Base-by-base conservation (phyloP, 2,797 vertebrate genomes). In the Tachyglossus aculeatus region DNA sequence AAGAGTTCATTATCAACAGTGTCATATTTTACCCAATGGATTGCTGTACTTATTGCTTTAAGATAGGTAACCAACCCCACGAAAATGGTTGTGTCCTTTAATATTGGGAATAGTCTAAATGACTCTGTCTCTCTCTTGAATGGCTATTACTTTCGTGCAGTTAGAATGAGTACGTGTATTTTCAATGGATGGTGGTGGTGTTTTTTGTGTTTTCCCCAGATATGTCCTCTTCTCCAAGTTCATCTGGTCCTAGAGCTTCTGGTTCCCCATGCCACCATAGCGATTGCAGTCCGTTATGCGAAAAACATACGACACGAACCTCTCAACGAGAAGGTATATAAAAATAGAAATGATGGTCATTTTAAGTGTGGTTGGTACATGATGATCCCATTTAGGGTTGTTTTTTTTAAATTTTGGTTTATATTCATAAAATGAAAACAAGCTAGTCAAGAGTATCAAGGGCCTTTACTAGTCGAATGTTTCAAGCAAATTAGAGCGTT, bases 271-370 rank as follows among this genome's bases (percentile, higher is more conserved):
- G 95, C 53, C 96, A 96, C 67, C 96, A 95, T 62, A 95, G 88
- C 33, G 97, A 96, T 78, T 92, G 94, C 10, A 83, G 78, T 51
- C 80, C 70, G 0, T 62, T 86, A 11, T 86, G 90, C 50, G 95
- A 95, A 89, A 99, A 99, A 90, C 89, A 93, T 50, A 80, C 94
- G 79, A 94, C 95, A 56, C 95, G 92, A 64, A 71, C 92, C 29
- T 90, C 92, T 16, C 93, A 96, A 50, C 91, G 96, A 94, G 97
- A 98, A 95, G 97, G 97, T 98, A 84, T 27, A 89, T 52, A 47
- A 61, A 31, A 62, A 19, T 57, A 24, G 3, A 18, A 34, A 18
- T n/a, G n/a, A n/a, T n/a, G n/a, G n/a, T n/a, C n/a, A 40, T 68
- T 65, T 75, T 62, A 39, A 53, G 39, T 56, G 57, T n/a, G n/a